Conservation (phyloP, 2,888 invertebrate species). For the Phengaris arion region DNA sequence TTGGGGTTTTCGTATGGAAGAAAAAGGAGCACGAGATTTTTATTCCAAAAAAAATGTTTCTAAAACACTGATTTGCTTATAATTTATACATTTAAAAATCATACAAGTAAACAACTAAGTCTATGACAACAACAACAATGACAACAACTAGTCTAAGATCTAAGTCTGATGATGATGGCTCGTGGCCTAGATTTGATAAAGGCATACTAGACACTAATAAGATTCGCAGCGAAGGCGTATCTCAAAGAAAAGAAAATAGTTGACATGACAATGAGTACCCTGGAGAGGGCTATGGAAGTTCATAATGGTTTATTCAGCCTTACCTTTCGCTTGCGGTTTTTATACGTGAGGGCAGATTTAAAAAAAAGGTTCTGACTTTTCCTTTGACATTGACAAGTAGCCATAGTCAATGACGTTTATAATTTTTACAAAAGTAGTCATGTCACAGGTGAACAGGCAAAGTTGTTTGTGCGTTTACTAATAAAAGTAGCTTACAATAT, state of each 20-base stretch:
- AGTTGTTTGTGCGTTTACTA: background rate
- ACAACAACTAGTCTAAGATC: too few species aligned
- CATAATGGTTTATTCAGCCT: background rate
- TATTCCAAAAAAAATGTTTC: too few species aligned
- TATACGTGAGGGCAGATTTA: slow-evolving; percentile 1
- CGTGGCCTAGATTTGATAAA: slow-evolving; percentile 18
- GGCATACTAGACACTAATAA: slow-evolving; percentile 21
- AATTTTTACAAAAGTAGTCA: background rate
- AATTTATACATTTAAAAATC: background rate
- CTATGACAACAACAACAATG: too few species aligned
- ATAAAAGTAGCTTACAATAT: background rate
- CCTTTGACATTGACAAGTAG: slow-evolving; percentile 13
- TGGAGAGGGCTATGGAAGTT: slow-evolving; percentile 7
- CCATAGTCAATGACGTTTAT: background rate
- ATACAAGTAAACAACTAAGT: background rate
- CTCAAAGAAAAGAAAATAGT: slow-evolving; percentile 20
- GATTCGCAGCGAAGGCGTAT: slow-evolving; percentile 19
- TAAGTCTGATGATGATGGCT: slow-evolving; percentile 7
- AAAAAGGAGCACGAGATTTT: too few species aligned
- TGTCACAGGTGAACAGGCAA: background rate
- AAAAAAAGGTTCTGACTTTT: background rate
- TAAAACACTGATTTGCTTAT: background rate
- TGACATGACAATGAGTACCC: slow-evolving; percentile 12
- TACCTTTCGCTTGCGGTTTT: slow-evolving; percentile 1
- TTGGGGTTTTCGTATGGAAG: too few species aligned